Base-by-base conservation (phyloP, 2,797 vertebrate genomes). In the Sebastes cheni region DNA sequence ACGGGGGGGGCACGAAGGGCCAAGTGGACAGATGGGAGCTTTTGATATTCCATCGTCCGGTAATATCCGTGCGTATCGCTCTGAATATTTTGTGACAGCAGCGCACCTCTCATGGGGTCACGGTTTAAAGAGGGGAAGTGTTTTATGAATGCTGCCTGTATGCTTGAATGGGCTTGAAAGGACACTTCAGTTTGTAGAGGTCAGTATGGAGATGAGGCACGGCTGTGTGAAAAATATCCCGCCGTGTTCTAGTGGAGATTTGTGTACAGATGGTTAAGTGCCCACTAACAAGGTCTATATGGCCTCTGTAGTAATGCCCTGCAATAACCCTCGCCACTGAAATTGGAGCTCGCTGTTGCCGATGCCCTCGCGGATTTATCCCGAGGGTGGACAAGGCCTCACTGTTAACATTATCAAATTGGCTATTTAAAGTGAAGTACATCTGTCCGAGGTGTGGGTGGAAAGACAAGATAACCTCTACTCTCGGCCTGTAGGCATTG, bases 241-340 rank as follows among this genome's bases (percentile, higher is more conserved):
- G 72, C 69, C 67, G 58, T 69, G 85, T 76, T 91, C 81, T 52
- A 79, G 82, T 91, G 88, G 81, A 89, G 90, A 87, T 86, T 87
- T 94, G 91, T 92, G 93, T 95, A 94, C 95, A 96, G 95, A 96
- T 96, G 95, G 95, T 93, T 93, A 95, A 96, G 94, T 95, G 91
- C 85, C 92, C 75, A 78, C 94, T 95, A 95, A 95, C 93, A 93
- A 90, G 87, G 88, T 90, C 90, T 92, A 80, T 93, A 88, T 89
- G 87, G 86, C 92, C 93, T 85, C 86, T 82, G 86, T 88, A 91
- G 89, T 92, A 91, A 84, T 87, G 88, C 79, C 79, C 86, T 75
- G 78, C 76, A 91, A 93, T 93, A 92, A 91, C 83, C 86, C 80
- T 61, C 50, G 25, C 65, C 62, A 61, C 59, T 87, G 77, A 89